Percentiles rank a stretch among this genome's conserved stretches.
Conservation (phyloP, 2,888 invertebrate species). For the Rhorus exstirpatorius region DNA sequence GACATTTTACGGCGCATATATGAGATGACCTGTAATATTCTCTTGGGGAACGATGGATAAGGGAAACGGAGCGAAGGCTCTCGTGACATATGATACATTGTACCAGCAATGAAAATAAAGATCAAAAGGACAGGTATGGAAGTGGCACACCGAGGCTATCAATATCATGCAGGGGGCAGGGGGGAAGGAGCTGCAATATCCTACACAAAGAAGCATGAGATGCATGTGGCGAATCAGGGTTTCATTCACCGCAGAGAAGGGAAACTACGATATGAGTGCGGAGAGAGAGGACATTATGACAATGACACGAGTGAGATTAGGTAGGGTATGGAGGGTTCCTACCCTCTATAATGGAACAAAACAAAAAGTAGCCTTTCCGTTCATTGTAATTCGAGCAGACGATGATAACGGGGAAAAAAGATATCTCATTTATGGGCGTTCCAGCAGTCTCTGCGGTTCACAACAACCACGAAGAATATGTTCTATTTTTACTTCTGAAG, state of each 20-base stretch:
- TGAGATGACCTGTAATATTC: background rate
- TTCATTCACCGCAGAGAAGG: constrained; percentile 2
- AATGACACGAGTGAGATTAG: background rate
- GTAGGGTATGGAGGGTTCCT: background rate
- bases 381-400: constrained; percentile 1
- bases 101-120: constrained; percentile 49
- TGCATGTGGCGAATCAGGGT: constrained; percentile 2
- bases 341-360: background rate
- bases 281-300: background rate
- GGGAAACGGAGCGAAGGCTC: background rate
- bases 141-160: background rate
- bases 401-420: no score
- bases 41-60: constrained; percentile 2
- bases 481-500: no score
- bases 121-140: constrained; percentile 21
- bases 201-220: constrained; percentile 19
- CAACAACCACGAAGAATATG: background rate
- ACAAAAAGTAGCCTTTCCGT: background rate
- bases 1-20: background rate
- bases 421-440: no score
- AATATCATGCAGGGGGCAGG: constrained; percentile 1
- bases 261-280: background rate
- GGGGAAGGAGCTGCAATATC: constrained; percentile 5
- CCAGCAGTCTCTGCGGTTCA: no score
- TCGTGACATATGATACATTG: constrained; percentile 27